Evolutionary conservation across 2,888 invertebrate species (phyloP), one percentile per base, ranked within the genome.

Genomic region (Strigamia crassipes): DNA sequence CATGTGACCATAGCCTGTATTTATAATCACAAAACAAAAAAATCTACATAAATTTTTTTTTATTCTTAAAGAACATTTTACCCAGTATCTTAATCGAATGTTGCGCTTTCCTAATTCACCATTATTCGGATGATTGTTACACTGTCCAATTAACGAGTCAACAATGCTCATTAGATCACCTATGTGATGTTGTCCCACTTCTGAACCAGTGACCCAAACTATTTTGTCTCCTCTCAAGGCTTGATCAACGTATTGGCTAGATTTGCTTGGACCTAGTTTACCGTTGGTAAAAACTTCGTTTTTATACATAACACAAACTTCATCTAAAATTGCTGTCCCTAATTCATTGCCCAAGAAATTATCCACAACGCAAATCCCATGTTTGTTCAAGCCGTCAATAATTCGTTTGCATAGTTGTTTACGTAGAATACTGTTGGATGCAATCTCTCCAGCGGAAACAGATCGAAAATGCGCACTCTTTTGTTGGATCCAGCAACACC

Each of bases 1-100:
- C 97, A 97, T 56, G 99, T 98, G 56, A 99, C 95, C 99, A 99
- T 99, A 42, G 97, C 98, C 97, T 97, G 27, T 27, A 27, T 27
- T 27, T 27, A 27, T 27, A 23, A 90, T n/a, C n/a, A n/a, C 83
- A 23, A 81, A 66, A 31, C 6, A 80, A 42, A 79, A 79, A 31
- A 79, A 3, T 27, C 1, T 27, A 27, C 8, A 79, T 79, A n/a
- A 4, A 38, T 12, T 9, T 79, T 1, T 61, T 18, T 61, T 61
- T 61, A 61, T n/a, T n/a, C n/a, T n/a, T 27, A 38, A 38, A 38
- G 6, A n/a, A n/a, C 10, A 10, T 6, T 38, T 6, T 9, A 96
- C 96, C 94, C 96, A 96, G 84, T 96, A 96, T 86, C 96, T 91
- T 83, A 94, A 95, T 86, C 93, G 93, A 86, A 97, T 96, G 85